phyloP scores from a whole-genome alignment of 2,113 vertebrate species.

The Blennius ocellaris region DNA sequence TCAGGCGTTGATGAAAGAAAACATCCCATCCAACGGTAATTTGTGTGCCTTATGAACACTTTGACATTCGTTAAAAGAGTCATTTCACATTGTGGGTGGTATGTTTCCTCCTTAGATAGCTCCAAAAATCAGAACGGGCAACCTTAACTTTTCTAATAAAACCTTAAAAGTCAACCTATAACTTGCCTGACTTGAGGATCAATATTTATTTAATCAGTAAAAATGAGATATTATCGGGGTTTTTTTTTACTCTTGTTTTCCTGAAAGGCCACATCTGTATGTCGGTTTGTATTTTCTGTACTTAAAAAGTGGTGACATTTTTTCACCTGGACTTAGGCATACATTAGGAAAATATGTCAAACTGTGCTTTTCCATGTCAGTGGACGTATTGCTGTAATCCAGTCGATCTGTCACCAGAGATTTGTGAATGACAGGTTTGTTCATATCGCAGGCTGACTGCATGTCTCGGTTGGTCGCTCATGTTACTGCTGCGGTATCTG shows the following conservation, averaged over 20 bases:
- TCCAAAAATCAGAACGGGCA: background rate
- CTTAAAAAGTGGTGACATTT: too few relatives aligned
- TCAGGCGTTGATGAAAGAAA: slow-evolving; percentile 1
- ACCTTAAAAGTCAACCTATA: background rate
- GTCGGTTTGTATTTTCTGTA: too few relatives aligned
- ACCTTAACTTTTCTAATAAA: background rate
- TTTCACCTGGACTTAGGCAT: too few relatives aligned
- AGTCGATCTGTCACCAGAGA: background rate
- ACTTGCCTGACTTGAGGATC: background rate
- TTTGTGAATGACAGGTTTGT: slow-evolving; percentile 10
- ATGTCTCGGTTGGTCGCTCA: slow-evolving; percentile 7
- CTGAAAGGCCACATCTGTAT: too few relatives aligned
- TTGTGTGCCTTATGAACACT: background rate
- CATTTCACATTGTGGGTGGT: background rate
- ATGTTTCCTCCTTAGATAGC: too few relatives aligned
- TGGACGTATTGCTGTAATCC: background rate
- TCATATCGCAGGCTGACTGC: slow-evolving; percentile 2
- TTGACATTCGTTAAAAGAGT: background rate
- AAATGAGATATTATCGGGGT: background rate
- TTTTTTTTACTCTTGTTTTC: too few relatives aligned
- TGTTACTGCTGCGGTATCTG: slow-evolving; percentile 13
- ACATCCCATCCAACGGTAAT: background rate
- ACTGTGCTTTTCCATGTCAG: background rate
- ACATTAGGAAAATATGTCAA: background rate
- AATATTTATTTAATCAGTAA: background rate